Conservation (phyloP, 2,113 vertebrate genomes). For the sheep (Ovis aries) region DNA sequence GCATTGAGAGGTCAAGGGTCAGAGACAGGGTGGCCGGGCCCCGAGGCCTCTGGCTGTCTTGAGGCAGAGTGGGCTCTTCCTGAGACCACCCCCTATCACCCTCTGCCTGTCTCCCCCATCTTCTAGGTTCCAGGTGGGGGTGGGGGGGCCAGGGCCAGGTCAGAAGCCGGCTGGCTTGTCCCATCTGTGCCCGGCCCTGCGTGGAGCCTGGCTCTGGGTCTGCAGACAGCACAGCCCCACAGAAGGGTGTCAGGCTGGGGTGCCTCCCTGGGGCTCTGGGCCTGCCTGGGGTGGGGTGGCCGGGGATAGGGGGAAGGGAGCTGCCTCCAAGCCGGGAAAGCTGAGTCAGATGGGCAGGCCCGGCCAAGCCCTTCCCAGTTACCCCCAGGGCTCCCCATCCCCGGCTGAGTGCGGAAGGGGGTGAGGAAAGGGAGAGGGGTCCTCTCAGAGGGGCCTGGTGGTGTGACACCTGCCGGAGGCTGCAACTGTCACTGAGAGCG, state of each 20-base stretch:
- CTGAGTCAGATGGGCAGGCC: constrained; percentile 44
- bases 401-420: background rate
- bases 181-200: background rate
- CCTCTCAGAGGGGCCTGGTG: background rate
- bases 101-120: background rate
- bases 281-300: background rate
- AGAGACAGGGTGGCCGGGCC: background rate
- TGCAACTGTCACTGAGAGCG: background rate
- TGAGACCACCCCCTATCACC: background rate
- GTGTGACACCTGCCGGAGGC: background rate
- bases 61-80: background rate
- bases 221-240: background rate
- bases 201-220: background rate
- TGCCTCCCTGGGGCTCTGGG: background rate
- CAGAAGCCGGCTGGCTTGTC: background rate
- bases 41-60: background rate
- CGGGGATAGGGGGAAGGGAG: background rate
- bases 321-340: background rate
- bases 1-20: background rate
- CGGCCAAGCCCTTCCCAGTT: background rate
- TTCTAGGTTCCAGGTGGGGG: background rate
- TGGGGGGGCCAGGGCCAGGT: too few relatives aligned
- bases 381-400: background rate
- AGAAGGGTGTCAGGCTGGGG: background rate
- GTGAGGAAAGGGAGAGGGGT: background rate